A percentile compares a stretch with the other conserved stretches of the same genome.
Evolutionary conservation across 2,888 invertebrate species (phyloP).

Genomic region (Choristoneura rosaceana): DNA sequence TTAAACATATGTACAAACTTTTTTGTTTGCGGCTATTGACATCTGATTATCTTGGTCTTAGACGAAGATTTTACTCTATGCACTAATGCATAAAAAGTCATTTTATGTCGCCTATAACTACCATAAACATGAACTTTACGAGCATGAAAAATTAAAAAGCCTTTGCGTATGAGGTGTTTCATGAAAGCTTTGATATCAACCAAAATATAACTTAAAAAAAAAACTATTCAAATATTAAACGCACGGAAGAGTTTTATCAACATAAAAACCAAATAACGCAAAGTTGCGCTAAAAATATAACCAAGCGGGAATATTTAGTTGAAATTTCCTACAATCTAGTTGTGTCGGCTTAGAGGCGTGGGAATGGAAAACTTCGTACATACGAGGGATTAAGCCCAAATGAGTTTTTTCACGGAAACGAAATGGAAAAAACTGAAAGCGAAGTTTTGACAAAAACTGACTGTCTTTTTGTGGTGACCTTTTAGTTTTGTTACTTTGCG

Average conservation of each 20-base stretch:
- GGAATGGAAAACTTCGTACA: conserved; percentile 59
- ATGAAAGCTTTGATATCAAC: too few relatives aligned
- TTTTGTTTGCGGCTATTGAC: too few relatives aligned
- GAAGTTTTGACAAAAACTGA: conserved; percentile 48
- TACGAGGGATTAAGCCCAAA: conserved; percentile 65
- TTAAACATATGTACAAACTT: too few relatives aligned
- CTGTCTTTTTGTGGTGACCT: conserved; percentile 25
- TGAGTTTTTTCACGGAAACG: conserved; percentile 64
- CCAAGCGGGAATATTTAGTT: conserved; percentile 34
- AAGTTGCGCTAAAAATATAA: conserved; percentile 33
- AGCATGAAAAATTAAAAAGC: too few relatives aligned
- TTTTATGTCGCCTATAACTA: too few relatives aligned
- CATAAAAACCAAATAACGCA: conserved; percentile 10
- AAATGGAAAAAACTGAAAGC: conserved; percentile 33
- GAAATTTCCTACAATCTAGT: conserved; percentile 34
- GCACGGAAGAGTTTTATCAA: background rate
- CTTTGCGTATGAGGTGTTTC: too few relatives aligned
- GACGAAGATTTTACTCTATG: too few relatives aligned
- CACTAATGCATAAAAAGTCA: too few relatives aligned
- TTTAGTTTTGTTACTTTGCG: conserved; percentile 22
- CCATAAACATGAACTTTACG: too few relatives aligned
- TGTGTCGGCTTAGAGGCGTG: conserved; percentile 50
- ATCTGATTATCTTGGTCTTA: too few relatives aligned
- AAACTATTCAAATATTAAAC: background rate
- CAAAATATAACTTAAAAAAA: background rate